Evolutionary conservation across 37 sponge, comb jelly and placozoan species (phyloP), one percentile per base, ranked within the genome.

Genomic region (Cladorhizidae sp.): DNA sequence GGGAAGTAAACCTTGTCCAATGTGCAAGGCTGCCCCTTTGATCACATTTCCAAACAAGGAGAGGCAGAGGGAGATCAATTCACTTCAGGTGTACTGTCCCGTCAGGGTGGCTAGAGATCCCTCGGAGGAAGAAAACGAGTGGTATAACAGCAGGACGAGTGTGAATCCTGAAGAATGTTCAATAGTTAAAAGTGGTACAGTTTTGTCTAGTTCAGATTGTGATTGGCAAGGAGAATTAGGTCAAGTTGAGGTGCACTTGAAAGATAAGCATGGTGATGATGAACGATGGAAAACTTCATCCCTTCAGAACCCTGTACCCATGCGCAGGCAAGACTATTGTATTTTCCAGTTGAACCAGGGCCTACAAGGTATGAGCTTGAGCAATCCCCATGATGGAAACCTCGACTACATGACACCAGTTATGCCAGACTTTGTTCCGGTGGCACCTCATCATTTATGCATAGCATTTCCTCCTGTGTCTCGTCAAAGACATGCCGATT

Each of bases 41-140:
- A 31, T 3, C 28, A 68, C 68, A 15, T 79, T 79, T 49, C 80
- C 80, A 2, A 79, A 79, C 35, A 79, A 79, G 39, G 80, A 79
- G 38, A 45, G 80, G 29, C 80, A 79, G 54, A 67, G 80, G 31
- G 80, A 79, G 38, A 68, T 79, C 0, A 79, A 79, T 17, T 49
- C 65, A 37, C 33, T 79, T 0, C 32, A 45, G 2, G 80, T 79
- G 33, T 31, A 54, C 1, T 79, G 80, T 37, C 80, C 80, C 0
- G 33, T 79, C 62, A 29, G 6, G 12, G 29, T 61, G 29, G 7
- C 29, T 23, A 17, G 62, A 23, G 62, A 3, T 23, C 15, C 17
- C 17, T 23, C 62, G 15, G 12, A 61, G 62, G 29, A 23, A 17
- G 62, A 17, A 12, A 61, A 29, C 62, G 17, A 61, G 62, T 61